Percentiles rank a stretch among this genome's conserved stretches.
phyloP scores from a whole-genome alignment of 2,113 vertebrate genomes.

The Neodontobutis hainanensis region DNA sequence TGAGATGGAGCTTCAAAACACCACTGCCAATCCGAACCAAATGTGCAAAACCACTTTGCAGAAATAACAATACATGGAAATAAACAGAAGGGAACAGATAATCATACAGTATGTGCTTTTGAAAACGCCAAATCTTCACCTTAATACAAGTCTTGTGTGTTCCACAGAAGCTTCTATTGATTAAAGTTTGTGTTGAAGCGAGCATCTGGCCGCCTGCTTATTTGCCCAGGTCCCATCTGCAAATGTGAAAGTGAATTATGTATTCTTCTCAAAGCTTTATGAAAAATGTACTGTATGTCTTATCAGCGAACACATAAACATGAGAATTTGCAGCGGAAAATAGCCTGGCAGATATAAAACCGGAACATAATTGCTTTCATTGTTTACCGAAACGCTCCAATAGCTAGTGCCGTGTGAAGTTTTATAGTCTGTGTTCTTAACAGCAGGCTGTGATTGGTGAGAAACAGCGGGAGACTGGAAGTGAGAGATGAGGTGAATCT shows the following conservation, averaged over 20 bases:
- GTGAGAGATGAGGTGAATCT: not conserved
- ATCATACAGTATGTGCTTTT: not conserved
- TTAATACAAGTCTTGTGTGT: not conserved
- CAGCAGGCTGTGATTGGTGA: not conserved
- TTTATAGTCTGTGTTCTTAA: not conserved
- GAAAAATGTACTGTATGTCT: not conserved
- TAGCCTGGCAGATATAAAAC: not conserved
- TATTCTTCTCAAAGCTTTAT: not conserved
- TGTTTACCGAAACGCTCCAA: conserved; percentile 1
- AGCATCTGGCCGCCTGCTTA: conserved; percentile 4
- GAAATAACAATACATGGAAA: conserved; percentile 7
- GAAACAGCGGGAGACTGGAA: not conserved
- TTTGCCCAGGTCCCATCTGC: not conserved
- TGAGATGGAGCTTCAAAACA: conserved; percentile 2
- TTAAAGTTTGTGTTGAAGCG: not conserved
- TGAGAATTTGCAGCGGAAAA: not conserved
- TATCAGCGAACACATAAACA: conserved; percentile 4
- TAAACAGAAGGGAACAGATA: not conserved
- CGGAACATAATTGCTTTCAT: conserved; percentile 5
- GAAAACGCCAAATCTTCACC: not conserved
- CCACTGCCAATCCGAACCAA: conserved; percentile 1
- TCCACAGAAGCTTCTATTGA: not conserved
- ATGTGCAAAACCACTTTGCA: not conserved
- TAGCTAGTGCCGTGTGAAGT: not conserved
- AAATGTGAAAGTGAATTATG: conserved; percentile 9